Conservation (phyloP, 2,888 invertebrate species). For the Oscheius myriophilus region DNA sequence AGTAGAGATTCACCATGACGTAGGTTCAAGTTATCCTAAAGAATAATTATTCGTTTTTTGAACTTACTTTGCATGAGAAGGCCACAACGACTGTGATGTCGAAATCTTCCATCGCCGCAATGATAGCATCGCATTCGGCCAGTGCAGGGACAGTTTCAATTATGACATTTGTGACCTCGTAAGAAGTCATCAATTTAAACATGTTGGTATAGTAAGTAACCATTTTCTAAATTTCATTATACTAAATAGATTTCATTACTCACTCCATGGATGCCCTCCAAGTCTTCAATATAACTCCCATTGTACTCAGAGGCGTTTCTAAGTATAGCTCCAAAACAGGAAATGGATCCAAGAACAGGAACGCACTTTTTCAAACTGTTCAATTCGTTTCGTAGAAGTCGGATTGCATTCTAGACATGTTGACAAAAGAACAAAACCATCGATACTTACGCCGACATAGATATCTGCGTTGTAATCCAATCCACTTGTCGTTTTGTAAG, state of each 20-base stretch:
- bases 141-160: constrained; percentile 20
- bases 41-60: background rate
- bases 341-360: constrained; percentile 10
- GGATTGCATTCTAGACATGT: constrained; percentile 7
- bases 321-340: constrained; percentile 11
- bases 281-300: constrained; percentile 14
- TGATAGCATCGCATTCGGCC: background rate
- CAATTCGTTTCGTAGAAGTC: background rate
- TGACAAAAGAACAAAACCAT: background rate
- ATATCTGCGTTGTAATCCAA: background rate
- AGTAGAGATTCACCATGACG: constrained; percentile 15
- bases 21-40: constrained; percentile 14
- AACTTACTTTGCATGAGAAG: constrained; percentile 21
- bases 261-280: background rate
- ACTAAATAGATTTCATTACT: background rate
- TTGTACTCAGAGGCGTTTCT: constrained; percentile 25
- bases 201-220: background rate
- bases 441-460: background rate
- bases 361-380: background rate
- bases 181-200: background rate
- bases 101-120: background rate
- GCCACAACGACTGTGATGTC: background rate
- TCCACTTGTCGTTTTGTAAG: background rate
- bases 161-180: background rate
- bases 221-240: constrained; percentile 13